phyloP scores from a whole-genome alignment of 2,888 invertebrate genomes.

The Odontomyia ornata region DNA sequence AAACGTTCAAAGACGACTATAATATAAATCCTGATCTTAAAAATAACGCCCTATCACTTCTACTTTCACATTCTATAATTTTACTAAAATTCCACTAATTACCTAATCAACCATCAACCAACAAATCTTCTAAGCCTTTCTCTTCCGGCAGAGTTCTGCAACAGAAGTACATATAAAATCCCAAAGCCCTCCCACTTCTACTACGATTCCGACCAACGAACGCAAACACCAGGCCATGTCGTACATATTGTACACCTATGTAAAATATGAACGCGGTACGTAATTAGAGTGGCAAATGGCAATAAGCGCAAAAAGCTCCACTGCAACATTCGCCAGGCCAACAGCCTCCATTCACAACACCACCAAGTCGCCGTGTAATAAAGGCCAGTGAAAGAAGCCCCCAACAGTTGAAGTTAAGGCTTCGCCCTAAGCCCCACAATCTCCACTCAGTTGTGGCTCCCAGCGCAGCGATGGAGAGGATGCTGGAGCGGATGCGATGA shows the following conservation, averaged over 20 bases:
- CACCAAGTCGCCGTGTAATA: neutral
- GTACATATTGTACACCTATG: constrained; percentile 20
- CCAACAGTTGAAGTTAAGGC: neutral
- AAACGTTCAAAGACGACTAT: no score
- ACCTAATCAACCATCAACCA: no score
- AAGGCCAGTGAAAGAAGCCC: constrained; percentile 9
- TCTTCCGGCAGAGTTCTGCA: no score
- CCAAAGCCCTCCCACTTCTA: constrained; percentile 20
- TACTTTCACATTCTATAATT: no score
- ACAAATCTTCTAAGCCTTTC: no score
- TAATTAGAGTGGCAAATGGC: constrained; percentile 35
- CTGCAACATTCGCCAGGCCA: neutral
- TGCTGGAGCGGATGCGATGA: constrained; percentile 6
- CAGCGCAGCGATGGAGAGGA: neutral
- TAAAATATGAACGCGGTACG: constrained; percentile 13
- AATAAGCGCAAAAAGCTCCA: constrained; percentile 13
- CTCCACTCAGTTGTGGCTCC: neutral
- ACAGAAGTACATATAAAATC: neutral
- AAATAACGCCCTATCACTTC: no score
- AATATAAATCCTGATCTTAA: no score
- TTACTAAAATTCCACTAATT: no score
- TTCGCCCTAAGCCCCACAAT: neutral
- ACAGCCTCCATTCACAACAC: neutral
- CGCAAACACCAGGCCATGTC: constrained; percentile 7
- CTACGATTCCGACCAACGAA: neutral